Conservation (phyloP, 1,140 invertebrate genomes). For the Brachionus calyciflorus region DNA sequence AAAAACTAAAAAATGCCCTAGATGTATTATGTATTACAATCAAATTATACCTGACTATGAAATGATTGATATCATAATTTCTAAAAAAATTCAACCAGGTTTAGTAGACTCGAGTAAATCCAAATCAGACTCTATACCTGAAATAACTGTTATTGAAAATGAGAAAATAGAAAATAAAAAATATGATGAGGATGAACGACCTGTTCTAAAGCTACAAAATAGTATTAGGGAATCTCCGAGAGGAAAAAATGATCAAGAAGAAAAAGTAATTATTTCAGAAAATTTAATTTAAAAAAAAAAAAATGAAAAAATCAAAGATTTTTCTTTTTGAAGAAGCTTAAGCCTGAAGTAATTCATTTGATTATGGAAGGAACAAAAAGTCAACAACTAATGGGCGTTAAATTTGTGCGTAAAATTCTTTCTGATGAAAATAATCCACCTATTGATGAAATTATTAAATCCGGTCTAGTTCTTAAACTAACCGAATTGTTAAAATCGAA, state of each 20-base stretch:
- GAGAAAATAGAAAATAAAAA: too few relatives aligned
- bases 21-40: background rate
- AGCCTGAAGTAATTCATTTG: slow-evolving; percentile 35
- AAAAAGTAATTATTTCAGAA: background rate
- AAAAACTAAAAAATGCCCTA: background rate
- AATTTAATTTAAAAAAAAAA: too few relatives aligned
- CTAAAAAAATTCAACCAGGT: background rate
- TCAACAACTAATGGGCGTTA: slow-evolving; percentile 48
- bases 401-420: slow-evolving; percentile 47
- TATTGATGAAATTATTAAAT: slow-evolving; percentile 51
- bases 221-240: background rate
- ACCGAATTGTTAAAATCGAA: slow-evolving; percentile 48
- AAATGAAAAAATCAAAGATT: background rate
- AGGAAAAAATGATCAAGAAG: background rate
- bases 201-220: background rate
- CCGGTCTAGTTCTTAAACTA: slow-evolving; percentile 48
- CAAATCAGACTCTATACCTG: background rate
- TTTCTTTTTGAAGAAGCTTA: background rate
- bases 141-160: too few relatives aligned
- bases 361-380: slow-evolving; percentile 37
- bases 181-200: too few relatives aligned
- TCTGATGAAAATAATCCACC: slow-evolving; percentile 50
- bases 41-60: slow-evolving; percentile 38
- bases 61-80: slow-evolving; percentile 1
- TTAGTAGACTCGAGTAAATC: background rate